Conservation (phyloP, 2,113 vertebrate genomes). For the Ictalurus furcatus region DNA sequence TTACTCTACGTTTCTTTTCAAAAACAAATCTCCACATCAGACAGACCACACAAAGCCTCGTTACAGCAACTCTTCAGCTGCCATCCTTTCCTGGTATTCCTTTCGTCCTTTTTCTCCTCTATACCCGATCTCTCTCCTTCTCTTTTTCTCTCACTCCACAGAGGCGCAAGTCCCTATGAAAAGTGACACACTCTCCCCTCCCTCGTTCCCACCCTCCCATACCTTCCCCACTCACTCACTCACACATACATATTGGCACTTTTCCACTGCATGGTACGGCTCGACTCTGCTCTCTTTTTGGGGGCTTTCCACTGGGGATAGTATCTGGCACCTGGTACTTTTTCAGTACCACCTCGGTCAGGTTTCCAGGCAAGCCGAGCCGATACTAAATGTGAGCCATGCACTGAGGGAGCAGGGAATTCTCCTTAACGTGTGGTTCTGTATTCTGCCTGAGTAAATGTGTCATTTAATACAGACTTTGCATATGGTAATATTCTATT, state of each 20-base stretch:
- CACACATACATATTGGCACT: neutral
- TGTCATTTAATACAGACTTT: no score
- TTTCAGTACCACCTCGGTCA: no score
- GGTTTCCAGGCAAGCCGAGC: no score
- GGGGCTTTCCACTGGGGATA: no score
- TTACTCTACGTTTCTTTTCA: conserved; percentile 25
- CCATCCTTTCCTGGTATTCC: conserved; percentile 42
- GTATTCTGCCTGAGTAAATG: no score
- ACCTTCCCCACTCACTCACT: neutral
- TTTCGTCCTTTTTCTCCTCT: conserved; percentile 8
- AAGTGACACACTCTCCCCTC: conserved; percentile 50
- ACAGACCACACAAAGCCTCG: conserved; percentile 3
- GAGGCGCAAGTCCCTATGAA: conserved; percentile 44
- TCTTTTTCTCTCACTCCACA: neutral
- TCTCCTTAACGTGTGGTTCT: no score
- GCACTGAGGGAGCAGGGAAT: no score
- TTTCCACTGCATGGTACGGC: no score
- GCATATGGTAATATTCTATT: no score
- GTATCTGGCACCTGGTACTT: no score
- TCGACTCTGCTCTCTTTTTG: no score
- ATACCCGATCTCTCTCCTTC: neutral
- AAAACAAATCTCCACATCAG: conserved; percentile 16
- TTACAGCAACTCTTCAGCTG: conserved; percentile 46
- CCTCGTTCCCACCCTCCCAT: neutral
- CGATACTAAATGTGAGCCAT: no score